These are phyloP conservation scores for Canis aureus DNA, from an alignment of 2,113 vertebrate genomes.

Conservation along the genomic window DNA sequence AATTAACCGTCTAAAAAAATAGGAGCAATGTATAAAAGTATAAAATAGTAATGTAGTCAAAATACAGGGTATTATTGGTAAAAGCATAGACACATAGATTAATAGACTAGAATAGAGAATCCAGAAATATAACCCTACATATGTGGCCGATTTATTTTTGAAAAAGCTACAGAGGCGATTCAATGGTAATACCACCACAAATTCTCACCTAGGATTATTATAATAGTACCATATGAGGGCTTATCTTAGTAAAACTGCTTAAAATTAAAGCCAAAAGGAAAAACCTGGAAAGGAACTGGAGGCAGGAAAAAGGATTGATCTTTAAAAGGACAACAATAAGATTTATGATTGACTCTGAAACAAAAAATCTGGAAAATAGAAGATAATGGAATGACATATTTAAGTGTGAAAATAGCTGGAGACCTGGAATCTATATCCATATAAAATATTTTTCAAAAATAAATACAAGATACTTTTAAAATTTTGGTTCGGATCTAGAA, in stretches of 20 bases:
- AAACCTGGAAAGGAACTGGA: conserved; percentile 5
- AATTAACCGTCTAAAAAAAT: conserved; percentile 37
- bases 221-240: neutral
- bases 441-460: conserved; percentile 35
- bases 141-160: neutral
- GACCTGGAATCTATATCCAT: neutral
- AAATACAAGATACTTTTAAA: conserved; percentile 6
- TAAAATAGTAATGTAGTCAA: conserved; percentile 6
- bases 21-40: neutral
- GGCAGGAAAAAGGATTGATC: neutral
- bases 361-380: conserved; percentile 36
- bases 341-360: neutral
- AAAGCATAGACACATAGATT: neutral
- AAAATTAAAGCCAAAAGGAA: conserved; percentile 12
- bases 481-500: conserved; percentile 25
- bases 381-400: neutral
- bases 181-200: neutral
- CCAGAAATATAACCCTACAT: neutral
- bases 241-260: neutral
- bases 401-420: neutral
- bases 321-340: neutral
- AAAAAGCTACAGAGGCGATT: neutral
- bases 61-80: neutral
- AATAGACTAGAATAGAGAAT: neutral
- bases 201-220: neutral